Evolutionary conservation across 2,113 vertebrate species (phyloP).

Genomic region (Glaucomys volans): DNA sequence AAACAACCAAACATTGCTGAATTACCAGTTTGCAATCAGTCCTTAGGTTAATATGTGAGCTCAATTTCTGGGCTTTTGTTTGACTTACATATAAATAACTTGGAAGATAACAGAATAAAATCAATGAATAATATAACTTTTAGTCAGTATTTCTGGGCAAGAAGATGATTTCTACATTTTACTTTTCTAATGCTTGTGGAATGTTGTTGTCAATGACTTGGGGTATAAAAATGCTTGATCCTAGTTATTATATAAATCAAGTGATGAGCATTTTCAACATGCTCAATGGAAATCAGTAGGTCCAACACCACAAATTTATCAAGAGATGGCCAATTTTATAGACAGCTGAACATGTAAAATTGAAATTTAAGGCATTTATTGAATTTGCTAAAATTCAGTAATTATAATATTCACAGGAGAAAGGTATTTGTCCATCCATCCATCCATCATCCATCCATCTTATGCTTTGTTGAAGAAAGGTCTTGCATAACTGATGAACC

Average conservation of each 20-base stretch:
- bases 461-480: not conserved
- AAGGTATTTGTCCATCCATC: not conserved
- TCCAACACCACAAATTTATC: slow-evolving; percentile 54
- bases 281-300: slow-evolving; percentile 57
- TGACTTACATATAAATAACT: slow-evolving; percentile 32
- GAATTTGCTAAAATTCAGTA: slow-evolving; percentile 11
- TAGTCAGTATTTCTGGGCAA: slow-evolving; percentile 18
- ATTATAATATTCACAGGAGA: slow-evolving; percentile 38
- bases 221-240: slow-evolving; percentile 46
- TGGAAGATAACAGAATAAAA: slow-evolving; percentile 54
- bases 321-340: slow-evolving; percentile 38
- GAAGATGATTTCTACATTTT: slow-evolving; percentile 11
- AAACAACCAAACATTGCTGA: not conserved
- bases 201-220: slow-evolving; percentile 49
- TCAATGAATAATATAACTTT: not conserved
- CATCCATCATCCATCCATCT: not conserved
- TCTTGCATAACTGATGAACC: slow-evolving; percentile 12
- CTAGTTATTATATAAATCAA: slow-evolving; percentile 57
- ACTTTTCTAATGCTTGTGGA: slow-evolving; percentile 41
- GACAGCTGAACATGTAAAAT: slow-evolving; percentile 52
- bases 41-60: slow-evolving; percentile 45
- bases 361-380: slow-evolving; percentile 10
- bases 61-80: slow-evolving; percentile 46
- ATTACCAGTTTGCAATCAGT: not conserved
- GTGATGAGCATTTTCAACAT: slow-evolving; percentile 47